phyloP scores from a whole-genome alignment of 2,797 vertebrate species.

The Trachops cirrhosus region DNA sequence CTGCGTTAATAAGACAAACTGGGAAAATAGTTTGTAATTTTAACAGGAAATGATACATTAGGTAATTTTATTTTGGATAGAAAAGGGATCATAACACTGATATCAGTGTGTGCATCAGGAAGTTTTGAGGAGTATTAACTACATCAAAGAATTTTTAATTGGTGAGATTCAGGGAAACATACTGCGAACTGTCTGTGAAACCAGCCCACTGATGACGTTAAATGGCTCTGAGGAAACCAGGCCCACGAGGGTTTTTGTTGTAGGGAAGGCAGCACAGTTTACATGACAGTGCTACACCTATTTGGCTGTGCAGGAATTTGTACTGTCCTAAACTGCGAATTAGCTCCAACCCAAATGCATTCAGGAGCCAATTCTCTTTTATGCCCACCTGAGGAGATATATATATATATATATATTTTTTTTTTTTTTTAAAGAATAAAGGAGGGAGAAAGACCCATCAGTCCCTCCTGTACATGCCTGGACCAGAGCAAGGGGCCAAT shows the following conservation, averaged over 20 bases:
- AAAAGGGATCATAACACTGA: background rate
- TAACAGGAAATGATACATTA: background rate
- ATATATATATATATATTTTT: too few relatives aligned
- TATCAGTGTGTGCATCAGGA: background rate
- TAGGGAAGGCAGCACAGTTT: background rate
- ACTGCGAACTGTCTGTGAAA: background rate
- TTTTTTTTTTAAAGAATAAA: background rate
- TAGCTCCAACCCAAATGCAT: background rate
- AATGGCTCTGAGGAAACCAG: background rate
- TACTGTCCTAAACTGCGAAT: background rate
- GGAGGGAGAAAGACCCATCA: background rate
- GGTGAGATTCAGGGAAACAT: background rate
- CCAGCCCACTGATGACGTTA: background rate
- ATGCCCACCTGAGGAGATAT: background rate
- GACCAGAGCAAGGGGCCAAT: background rate
- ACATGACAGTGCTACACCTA: background rate
- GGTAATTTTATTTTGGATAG: background rate
- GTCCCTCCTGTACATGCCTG: too few relatives aligned
- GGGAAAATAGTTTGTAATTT: background rate
- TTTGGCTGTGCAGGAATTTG: background rate
- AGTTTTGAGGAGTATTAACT: background rate
- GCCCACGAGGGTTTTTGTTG: background rate
- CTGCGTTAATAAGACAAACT: background rate
- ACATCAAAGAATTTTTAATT: background rate
- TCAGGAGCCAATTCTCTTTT: background rate